Evolutionary conservation across 2,888 invertebrate species (phyloP).

Genomic region (Caenorhabditis sp.): DNA sequence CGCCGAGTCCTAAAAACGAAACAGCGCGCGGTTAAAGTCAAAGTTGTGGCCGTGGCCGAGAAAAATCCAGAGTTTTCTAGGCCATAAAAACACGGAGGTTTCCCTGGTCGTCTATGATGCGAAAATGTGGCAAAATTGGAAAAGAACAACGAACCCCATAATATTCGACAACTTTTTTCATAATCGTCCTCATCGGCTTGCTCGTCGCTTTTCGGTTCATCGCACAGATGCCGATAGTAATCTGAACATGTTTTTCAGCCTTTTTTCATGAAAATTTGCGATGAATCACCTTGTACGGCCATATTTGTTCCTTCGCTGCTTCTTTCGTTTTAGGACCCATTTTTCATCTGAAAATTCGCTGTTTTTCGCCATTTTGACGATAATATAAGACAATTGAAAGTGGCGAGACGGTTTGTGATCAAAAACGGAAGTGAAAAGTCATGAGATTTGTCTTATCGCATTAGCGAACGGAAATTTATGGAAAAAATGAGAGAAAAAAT

Average conservation of each 20-base stretch:
- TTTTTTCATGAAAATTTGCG: not conserved
- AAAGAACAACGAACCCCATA: slow-evolving; percentile 75
- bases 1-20: no score
- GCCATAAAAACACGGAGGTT: no score
- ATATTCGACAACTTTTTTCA: slow-evolving; percentile 94
- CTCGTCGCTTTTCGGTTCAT: slow-evolving; percentile 98
- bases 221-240: slow-evolving; percentile 97
- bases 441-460: not conserved
- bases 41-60: no score
- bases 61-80: no score
- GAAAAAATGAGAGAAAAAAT: not conserved
- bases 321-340: slow-evolving; percentile 32
- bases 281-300: slow-evolving; percentile 28
- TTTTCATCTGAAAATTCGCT: slow-evolving; percentile 21
- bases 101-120: no score
- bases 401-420: not conserved
- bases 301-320: slow-evolving; percentile 26
- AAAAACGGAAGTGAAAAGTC: not conserved
- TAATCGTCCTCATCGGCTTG: slow-evolving; percentile 99
- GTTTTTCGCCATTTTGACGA: not conserved
- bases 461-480: not conserved
- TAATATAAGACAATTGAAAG: not conserved
- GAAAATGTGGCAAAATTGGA: no score
- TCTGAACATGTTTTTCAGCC: slow-evolving; percentile 81
- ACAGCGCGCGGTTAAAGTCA: no score